These are phyloP conservation scores for Melanostoma scalare DNA, from an alignment of 2,888 invertebrate species.

Conservation along the genomic window DNA sequence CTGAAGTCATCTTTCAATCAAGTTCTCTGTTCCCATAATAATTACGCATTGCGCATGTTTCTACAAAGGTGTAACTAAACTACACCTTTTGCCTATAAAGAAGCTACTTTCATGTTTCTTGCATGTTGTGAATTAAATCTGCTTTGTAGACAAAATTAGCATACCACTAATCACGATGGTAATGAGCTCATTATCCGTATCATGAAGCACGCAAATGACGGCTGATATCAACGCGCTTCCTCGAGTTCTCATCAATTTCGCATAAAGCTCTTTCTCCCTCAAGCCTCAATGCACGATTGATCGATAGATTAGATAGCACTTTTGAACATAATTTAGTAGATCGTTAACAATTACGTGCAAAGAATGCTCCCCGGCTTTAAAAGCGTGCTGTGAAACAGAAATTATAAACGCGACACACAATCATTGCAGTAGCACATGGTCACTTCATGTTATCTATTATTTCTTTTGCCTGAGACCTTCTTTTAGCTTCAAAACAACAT, in stretches of 20 bases:
- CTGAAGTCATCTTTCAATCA: no score
- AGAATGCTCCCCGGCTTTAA: conserved; percentile 33
- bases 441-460: conserved; percentile 39
- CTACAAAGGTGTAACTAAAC: no score
- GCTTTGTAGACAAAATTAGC: conserved; percentile 59
- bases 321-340: conserved; percentile 55
- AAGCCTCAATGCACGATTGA: conserved; percentile 42
- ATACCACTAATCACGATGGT: conserved; percentile 52
- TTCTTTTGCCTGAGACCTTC: conserved; percentile 19
- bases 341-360: conserved; percentile 67
- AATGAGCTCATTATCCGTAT: conserved; percentile 61
- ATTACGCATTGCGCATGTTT: no score
- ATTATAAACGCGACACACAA: conserved; percentile 2
- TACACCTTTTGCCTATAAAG: no score
- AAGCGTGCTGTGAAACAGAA: conserved; percentile 11
- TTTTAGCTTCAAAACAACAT: conserved; percentile 41
- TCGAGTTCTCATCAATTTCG: conserved; percentile 40
- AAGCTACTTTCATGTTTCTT: conserved; percentile 35
- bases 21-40: no score
- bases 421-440: conserved; percentile 53
- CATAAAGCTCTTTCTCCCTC: background rate
- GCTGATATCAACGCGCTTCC: conserved; percentile 63
- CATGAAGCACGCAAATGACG: conserved; percentile 64
- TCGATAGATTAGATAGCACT: conserved; percentile 56
- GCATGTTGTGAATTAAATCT: conserved; percentile 44